These are phyloP conservation scores for Garrulus glandarius DNA, from an alignment of 2,797 vertebrate genomes.

Conservation along the genomic window DNA sequence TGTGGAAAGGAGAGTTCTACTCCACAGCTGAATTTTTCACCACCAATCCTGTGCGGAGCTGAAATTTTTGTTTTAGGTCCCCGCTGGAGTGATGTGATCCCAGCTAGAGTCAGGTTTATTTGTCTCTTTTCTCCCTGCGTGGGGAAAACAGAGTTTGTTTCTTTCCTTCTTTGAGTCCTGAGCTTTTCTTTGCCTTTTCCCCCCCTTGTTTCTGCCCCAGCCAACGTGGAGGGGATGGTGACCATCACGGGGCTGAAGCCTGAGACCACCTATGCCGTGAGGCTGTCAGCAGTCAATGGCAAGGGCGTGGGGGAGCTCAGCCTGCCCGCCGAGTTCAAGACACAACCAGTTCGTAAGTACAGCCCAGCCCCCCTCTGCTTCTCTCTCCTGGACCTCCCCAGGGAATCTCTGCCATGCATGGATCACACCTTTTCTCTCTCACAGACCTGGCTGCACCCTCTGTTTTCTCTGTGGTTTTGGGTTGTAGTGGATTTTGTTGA, in stretches of 20 bases:
- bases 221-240: constrained; percentile 74
- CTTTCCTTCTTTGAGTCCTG: neutral
- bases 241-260: constrained; percentile 89
- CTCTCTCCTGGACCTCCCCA: neutral
- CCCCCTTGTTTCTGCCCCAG: constrained; percentile 59
- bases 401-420: constrained; percentile 5
- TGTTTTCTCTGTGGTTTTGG: neutral
- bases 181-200: neutral
- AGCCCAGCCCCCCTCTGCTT: neutral
- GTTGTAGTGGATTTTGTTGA: neutral
- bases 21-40: neutral
- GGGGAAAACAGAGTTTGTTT: neutral
- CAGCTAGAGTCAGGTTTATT: neutral
- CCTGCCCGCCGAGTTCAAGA: constrained; percentile 84
- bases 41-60: neutral
- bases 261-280: constrained; percentile 87
- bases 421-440: neutral
- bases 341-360: constrained; percentile 95
- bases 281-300: constrained; percentile 92
- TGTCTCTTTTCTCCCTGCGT: neutral
- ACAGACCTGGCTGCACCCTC: neutral
- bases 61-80: neutral
- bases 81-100: neutral
- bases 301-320: constrained; percentile 93
- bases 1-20: neutral